These are phyloP conservation scores for Brachyistius frenatus DNA, from an alignment of 2,113 vertebrate species.

Conservation along the genomic window DNA sequence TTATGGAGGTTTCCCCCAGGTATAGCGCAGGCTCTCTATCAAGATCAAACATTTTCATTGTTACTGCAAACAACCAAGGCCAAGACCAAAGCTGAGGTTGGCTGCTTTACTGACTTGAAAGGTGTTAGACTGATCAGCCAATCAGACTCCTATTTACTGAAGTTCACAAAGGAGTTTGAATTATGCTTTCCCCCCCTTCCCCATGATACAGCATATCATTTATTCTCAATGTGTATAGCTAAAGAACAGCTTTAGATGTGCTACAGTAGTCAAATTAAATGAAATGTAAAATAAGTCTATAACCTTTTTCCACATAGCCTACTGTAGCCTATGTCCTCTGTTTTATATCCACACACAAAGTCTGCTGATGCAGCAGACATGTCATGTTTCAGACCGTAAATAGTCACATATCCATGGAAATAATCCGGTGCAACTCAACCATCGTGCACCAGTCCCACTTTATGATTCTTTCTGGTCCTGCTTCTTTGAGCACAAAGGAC, in stretches of 20 bases:
- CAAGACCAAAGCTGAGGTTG: constrained; percentile 44
- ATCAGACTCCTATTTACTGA: constrained; percentile 20
- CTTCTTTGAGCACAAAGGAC: constrained; percentile 67
- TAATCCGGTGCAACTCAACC: constrained; percentile 33
- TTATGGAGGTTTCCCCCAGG: constrained; percentile 13
- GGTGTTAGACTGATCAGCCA: constrained; percentile 42
- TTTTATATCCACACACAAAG: constrained; percentile 45
- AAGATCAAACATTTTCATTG: constrained; percentile 68
- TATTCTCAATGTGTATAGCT: constrained; percentile 35
- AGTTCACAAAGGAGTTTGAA: constrained; percentile 20
- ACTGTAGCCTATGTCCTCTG: constrained; percentile 13
- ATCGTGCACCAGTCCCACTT: constrained; percentile 49
- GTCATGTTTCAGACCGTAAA: constrained; percentile 62
- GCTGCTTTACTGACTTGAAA: constrained; percentile 50
- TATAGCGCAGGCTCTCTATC: constrained; percentile 34
- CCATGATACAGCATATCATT: constrained; percentile 27
- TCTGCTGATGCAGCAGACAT: constrained; percentile 66
- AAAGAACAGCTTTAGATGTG: constrained; percentile 34
- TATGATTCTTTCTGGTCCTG: constrained; percentile 54
- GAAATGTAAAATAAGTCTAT: constrained; percentile 53
- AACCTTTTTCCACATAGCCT: constrained; percentile 33
- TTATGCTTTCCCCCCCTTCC: constrained; percentile 30
- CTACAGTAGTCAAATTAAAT: constrained; percentile 53
- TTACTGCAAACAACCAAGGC: constrained; percentile 39
- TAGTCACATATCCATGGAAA: constrained; percentile 58